Base-by-base conservation (phyloP, 2,113 vertebrate genomes). In the Ailurus styani region DNA sequence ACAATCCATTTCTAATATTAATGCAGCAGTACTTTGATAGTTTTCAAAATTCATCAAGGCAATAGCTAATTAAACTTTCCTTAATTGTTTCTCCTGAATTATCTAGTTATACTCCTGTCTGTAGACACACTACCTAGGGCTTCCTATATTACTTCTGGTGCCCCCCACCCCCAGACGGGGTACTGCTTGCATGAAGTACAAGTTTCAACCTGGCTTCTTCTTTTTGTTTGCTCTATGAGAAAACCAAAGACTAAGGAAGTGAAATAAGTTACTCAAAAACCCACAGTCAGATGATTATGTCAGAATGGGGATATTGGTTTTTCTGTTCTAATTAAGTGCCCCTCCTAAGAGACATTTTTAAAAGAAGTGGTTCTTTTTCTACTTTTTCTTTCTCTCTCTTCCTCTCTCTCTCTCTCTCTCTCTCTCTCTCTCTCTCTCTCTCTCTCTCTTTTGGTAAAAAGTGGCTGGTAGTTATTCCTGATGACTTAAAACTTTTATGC, bases 401-500 rank as follows among this genome's bases (percentile, higher is more conserved):
- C 15, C 7, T 9, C 7, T 9, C 9, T 9, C 9, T 9, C 13
- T 54, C 6, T 55, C 17, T 55, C 2, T 55, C 18, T 55, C 6
- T 55, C 9, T 18, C 20, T 57, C 7, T 57, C 2, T 60, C 1
- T 60, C 3, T 27, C 5, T 60, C 4, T 60, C 4, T 60, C 23
- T 57, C 25, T 25, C 25, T 57, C 47, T 78, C 72, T 29, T 42
- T 15, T 21, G 25, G 31, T 54, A 64, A 86, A 86, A 86, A 68
- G 66, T 3, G 7, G 5, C 23, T 96, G 12, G 5, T 37, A 45
- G 21, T 91, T 97, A 52, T 96, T 95, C 29, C 23, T 81, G n/a
- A 82, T 93, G 96, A 70, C 40, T 77, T 95, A 91, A 91, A 95
- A 66, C 64, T 91, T 86, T 66, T 57, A 31, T 15, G 81, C 21